Base-by-base conservation (phyloP, 1,140 invertebrate genomes). In the Halesus radiatus region DNA sequence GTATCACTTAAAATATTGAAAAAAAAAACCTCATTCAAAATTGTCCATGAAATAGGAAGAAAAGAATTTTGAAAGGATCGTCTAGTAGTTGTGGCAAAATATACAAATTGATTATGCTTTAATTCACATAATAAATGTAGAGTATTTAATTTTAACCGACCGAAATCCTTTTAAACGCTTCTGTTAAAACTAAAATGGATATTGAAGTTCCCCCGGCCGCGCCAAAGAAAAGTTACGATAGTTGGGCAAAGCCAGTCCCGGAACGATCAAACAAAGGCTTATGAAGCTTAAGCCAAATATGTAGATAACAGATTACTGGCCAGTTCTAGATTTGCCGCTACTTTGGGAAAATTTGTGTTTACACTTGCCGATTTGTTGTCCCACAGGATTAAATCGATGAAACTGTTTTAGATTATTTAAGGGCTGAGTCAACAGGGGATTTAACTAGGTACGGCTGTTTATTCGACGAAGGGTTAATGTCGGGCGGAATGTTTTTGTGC, bases 181-280 rank as follows among this genome's bases (percentile, higher is more conserved):
- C 37, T 13, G 37, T 45, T 45, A 45, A 37, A 37, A 37, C 32
- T 45, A 45, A 7, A 45, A 10, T 45, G 37, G 37, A 13, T 45
- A 45, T 45, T 45, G 13, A 45, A 13, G 8, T 45, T 45, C 37
- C 37, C 37, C 37, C n/a, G n/a, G 37, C 37, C 3, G n/a, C n/a
- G n/a, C n/a, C 10, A 10, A 45, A 45, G 68, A 53, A 53, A 72
- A 72, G 68, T 72, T 72, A 15, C 45, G 18, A 53, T 52, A 23
- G 18, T 18, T 72, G 22, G 26, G 68, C 20, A 26, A 52, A 53
- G 50, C 50, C 20, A 52, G 45, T 10, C 3, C 32, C 37, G 68
- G 22, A 70, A 53, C 26, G 81, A 68, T 82, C 78, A 82, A 82
- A 82, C 81, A 82, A 82, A 82, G 76, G 81, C 80, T 81, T 81